These are phyloP conservation scores for Chaetorhynchus papuensis DNA, from an alignment of 2,113 vertebrate genomes.

Conservation along the genomic window DNA sequence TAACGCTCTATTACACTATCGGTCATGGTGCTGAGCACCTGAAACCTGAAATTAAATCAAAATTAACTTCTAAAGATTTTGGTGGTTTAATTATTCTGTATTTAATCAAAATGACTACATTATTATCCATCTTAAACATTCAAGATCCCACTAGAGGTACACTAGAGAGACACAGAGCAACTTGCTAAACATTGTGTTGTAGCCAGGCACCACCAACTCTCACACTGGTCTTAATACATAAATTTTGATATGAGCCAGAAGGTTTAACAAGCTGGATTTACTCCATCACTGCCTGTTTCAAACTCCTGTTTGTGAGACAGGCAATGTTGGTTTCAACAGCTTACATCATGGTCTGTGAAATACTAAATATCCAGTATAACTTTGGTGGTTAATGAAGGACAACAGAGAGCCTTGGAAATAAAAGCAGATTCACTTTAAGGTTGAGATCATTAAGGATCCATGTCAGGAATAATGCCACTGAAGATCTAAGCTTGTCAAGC, in stretches of 20 bases:
- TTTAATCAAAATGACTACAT: neutral
- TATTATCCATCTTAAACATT: neutral
- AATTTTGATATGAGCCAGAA: neutral
- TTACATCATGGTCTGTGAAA: neutral
- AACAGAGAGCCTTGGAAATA: neutral
- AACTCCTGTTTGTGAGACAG: neutral
- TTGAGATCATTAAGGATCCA: neutral
- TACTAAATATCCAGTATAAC: neutral
- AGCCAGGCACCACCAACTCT: neutral
- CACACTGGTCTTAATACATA: neutral
- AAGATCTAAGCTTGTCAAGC: neutral
- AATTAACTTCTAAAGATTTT: neutral
- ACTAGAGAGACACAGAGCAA: neutral
- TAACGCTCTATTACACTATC: neutral
- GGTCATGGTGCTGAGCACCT: neutral
- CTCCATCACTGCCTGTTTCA: neutral
- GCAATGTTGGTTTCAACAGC: neutral
- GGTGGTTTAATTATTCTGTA: neutral
- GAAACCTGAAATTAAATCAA: neutral
- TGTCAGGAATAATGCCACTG: neutral
- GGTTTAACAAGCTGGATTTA: neutral
- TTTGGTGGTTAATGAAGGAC: neutral
- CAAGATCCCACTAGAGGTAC: neutral
- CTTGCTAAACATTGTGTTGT: neutral
- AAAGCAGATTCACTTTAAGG: neutral